Base-by-base conservation (phyloP, 2,888 invertebrate species). In the Hypomecis punctinalis region DNA sequence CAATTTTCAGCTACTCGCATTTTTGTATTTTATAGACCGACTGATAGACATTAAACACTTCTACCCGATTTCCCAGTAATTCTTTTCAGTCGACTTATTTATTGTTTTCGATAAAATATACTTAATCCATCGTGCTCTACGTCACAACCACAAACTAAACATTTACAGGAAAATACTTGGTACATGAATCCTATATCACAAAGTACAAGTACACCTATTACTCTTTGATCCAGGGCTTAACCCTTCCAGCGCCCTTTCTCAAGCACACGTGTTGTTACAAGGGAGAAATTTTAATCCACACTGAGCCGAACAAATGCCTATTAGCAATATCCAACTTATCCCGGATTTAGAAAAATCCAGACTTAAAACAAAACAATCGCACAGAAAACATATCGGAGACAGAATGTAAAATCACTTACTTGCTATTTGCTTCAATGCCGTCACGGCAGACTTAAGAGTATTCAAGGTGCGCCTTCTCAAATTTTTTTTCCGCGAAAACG, bases 391-490 rank as follows among this genome's bases (percentile, higher is more conserved):
- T 49, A 57, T 47, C 7, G 37, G 52, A 68, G 63, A 69, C 67
- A 73, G 71, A 74, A 79, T 77, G 65, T 71, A 71, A 76, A 73
- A 79, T 68, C 76, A 91, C 92, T 91, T 83, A 92, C 92, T 90
- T 66, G 92, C 86, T 76, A 93, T 89, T 84, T 93, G 93, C 78
- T 85, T 88, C 71, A 92, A 83, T 72, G 91, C 91, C 68, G 89
- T 88, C 78, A 92, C 88, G 65, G 92, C 91, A 13, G 89, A 88
- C 76, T 90, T 91, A 72, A 93, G 80, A 60, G 93, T 93, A 76
- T 88, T 93, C 76, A 91, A 76, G 11, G 91, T 90, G 40, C 91
- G 89, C 35, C 93, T 85, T 70, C 92, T 84, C 54, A 93, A 77
- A 79, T 93, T 93, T 72, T 91, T 92, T 82, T 90, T 89, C 61